A percentile compares a stretch with the other conserved stretches of the same genome.
Conservation (phyloP, 2,113 vertebrate genomes). For the Crypturellus undulatus region DNA sequence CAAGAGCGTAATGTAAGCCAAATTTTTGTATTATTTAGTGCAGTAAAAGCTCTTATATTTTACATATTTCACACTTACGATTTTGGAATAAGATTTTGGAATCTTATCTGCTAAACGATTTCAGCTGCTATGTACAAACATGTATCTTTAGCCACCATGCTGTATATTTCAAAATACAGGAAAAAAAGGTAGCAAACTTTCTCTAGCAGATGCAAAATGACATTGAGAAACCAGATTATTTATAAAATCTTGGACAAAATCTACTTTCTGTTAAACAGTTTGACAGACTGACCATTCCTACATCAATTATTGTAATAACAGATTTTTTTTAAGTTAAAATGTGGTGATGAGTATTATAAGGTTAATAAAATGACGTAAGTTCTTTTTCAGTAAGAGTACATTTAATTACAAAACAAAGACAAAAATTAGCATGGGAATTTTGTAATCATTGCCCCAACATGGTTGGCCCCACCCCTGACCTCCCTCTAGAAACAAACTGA, state of each 20-base stretch:
- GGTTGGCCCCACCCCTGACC: neutral
- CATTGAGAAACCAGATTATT: neutral
- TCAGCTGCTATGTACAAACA: neutral
- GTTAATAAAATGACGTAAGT: conserved; percentile 28
- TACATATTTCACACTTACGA: neutral
- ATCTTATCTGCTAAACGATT: neutral
- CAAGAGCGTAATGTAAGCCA: neutral
- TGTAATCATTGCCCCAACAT: neutral
- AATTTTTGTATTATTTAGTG: neutral
- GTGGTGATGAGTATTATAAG: neutral
- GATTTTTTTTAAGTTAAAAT: conserved; percentile 14
- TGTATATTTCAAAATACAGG: conserved; percentile 11
- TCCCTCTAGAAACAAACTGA: neutral
- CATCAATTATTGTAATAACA: neutral
- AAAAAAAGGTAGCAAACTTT: neutral
- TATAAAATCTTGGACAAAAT: conserved; percentile 23
- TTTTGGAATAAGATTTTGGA: neutral
- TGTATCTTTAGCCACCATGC: neutral
- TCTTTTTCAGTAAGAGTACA: neutral
- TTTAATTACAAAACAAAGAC: neutral
- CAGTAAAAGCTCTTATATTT: neutral
- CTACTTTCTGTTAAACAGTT: neutral
- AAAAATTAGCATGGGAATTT: neutral
- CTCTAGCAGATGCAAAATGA: neutral
- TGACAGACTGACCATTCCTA: conserved; percentile 16